Base-by-base conservation (phyloP, 1,140 invertebrate genomes). In the Drosophila pseudoananassae region DNA sequence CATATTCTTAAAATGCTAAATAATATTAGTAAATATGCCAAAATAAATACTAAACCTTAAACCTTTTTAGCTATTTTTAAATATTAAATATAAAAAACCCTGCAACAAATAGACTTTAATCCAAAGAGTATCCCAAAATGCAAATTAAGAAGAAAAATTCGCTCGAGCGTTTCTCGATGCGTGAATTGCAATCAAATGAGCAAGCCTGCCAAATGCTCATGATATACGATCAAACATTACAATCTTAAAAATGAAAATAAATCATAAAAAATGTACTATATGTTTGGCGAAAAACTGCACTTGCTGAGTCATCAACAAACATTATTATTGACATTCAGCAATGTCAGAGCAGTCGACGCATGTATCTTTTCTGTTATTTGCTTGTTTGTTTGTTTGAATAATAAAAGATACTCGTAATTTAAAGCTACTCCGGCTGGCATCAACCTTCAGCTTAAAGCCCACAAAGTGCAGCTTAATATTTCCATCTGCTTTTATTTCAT, bases 241-340 rank as follows among this genome's bases (percentile, higher is more conserved):
- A 45, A 31, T 4, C 9, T 1, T 43, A 54, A 49, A 60, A 10
- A 56, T 40, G 4, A 9, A 53, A 8, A 49, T 68, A 55, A 33
- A 36, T 3, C 1, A 27, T 6, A 6, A 27, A 36, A 36, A 36
- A 36, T 4, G 0, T 10, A 2, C 29, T 69, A 15, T 68, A 14
- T 29, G 38, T 23, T 40, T 64, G 38, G 23, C 17, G 7, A 7
- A 20, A 47, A 10, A 4, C 14, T 53, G 17, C 38, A 46, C 55
- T n/a, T 72, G 54, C 43, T 55, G 54, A 53, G 23, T 63, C 60
- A 52, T 33, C 45, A 47, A 23, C 49, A 20, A 70, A 52, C 46
- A 50, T 58, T 27, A 6, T 27, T 76, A 51, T 65, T 82, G 82
- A 87, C 82, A 87, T 87, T 87, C 59, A 78, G 46, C 74, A 82